phyloP scores from a whole-genome alignment of 2,113 vertebrate species.

The Triplophysa siluroides region DNA sequence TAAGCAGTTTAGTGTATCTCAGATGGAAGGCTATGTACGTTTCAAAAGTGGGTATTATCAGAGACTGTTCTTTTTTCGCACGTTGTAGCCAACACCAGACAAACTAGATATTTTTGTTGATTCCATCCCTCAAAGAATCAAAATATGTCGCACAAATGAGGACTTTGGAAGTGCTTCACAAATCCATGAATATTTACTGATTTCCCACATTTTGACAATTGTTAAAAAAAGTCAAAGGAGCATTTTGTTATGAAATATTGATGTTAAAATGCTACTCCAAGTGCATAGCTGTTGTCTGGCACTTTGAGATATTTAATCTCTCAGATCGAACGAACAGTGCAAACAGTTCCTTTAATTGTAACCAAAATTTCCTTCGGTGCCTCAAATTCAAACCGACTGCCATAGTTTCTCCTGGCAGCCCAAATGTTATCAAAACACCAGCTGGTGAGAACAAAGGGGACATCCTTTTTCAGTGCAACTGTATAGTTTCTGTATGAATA shows the following conservation, averaged over 20 bases:
- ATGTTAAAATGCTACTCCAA: background rate
- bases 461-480: conserved; percentile 27
- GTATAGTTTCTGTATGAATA: conserved; percentile 28
- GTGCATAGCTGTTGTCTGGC: background rate
- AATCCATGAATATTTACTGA: conserved; percentile 3
- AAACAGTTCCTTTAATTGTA: conserved; percentile 41
- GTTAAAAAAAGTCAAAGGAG: conserved; percentile 2
- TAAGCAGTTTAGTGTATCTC: conserved; percentile 41
- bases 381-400: conserved; percentile 27
- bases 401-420: conserved; percentile 34
- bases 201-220: no score
- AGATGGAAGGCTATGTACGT: conserved; percentile 4
- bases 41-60: conserved; percentile 15
- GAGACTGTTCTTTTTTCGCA: background rate
- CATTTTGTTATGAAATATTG: background rate
- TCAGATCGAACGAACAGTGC: background rate
- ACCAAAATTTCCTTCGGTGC: conserved; percentile 19
- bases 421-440: conserved; percentile 48
- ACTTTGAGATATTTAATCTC: background rate
- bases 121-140: background rate
- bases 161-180: background rate
- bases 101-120: conserved; percentile 12
- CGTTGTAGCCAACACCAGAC: background rate
- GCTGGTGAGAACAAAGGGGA: conserved; percentile 31
- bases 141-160: background rate